A percentile compares a stretch with the other conserved stretches of the same genome.
Conservation (phyloP, 2,113 vertebrate species). For the Otis tarda region DNA sequence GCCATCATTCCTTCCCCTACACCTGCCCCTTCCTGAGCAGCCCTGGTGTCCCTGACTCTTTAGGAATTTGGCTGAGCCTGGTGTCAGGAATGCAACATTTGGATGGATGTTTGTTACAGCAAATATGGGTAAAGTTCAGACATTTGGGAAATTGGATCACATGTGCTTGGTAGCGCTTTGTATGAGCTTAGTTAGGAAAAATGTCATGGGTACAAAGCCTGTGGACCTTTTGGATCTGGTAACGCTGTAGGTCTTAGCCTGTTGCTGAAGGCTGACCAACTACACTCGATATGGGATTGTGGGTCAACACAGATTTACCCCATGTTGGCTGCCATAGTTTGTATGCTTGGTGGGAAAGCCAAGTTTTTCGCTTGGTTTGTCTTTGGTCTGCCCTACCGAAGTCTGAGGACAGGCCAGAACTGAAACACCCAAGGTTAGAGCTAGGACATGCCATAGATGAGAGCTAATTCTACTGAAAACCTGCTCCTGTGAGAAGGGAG, state of each 20-base stretch:
- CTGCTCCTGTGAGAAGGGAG: not conserved
- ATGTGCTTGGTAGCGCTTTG: accelerated
- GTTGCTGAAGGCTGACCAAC: not conserved
- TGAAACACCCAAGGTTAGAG: not conserved
- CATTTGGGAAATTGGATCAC: not conserved
- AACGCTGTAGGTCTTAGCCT: not conserved
- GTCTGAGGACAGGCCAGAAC: not conserved
- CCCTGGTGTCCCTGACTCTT: not conserved
- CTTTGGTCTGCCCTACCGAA: not conserved
- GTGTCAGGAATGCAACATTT: not conserved
- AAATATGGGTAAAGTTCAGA: not conserved
- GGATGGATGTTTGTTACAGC: not conserved
- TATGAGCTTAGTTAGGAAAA: not conserved
- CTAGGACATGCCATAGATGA: not conserved
- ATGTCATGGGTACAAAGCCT: not conserved
- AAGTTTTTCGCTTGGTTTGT: not conserved
- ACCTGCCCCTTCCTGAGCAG: accelerated
- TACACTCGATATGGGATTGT: not conserved
- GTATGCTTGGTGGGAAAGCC: not conserved
- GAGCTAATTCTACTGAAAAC: not conserved
- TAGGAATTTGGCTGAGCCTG: not conserved
- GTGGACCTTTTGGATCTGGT: not conserved
- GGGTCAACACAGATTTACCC: not conserved
- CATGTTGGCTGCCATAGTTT: not conserved
- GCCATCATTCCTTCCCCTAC: not conserved